phyloP scores from a whole-genome alignment of 2,113 vertebrate genomes.

The Microtus ochrogaster region DNA sequence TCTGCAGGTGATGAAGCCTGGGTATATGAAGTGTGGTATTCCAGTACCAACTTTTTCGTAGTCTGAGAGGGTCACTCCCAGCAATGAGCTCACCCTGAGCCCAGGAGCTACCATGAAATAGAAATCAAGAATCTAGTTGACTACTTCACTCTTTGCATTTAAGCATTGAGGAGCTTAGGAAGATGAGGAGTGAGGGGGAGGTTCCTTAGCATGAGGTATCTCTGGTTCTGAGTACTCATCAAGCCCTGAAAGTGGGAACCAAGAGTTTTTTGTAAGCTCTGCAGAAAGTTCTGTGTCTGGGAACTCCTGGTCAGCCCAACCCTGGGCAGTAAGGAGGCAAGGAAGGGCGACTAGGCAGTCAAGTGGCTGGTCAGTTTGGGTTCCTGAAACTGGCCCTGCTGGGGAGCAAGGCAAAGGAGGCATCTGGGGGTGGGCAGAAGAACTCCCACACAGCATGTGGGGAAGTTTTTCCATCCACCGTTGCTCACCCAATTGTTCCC shows the following conservation, averaged over 20 bases:
- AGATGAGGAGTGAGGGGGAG: background rate
- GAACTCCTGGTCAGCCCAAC: background rate
- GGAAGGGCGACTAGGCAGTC: fast-evolving
- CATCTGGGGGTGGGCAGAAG: background rate
- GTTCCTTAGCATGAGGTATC: background rate
- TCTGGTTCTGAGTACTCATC: fast-evolving
- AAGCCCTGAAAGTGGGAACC: background rate
- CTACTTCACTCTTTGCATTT: background rate
- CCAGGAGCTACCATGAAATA: background rate
- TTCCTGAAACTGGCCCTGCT: background rate
- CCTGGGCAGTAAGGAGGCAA: background rate
- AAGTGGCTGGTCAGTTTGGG: background rate
- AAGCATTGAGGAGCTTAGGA: background rate
- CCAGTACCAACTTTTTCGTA: background rate
- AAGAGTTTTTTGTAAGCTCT: background rate
- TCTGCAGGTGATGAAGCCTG: background rate
- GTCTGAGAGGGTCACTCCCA: no score
- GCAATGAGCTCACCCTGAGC: background rate
- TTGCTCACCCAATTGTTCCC: no score
- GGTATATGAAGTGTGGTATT: fast-evolving
- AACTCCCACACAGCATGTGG: fast-evolving
- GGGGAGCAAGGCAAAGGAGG: background rate
- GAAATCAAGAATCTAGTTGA: background rate
- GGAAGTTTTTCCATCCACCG: background rate
- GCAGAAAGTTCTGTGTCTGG: background rate